Conservation (phyloP, 2,888 invertebrate genomes). For the Scaeva pyrastri region DNA sequence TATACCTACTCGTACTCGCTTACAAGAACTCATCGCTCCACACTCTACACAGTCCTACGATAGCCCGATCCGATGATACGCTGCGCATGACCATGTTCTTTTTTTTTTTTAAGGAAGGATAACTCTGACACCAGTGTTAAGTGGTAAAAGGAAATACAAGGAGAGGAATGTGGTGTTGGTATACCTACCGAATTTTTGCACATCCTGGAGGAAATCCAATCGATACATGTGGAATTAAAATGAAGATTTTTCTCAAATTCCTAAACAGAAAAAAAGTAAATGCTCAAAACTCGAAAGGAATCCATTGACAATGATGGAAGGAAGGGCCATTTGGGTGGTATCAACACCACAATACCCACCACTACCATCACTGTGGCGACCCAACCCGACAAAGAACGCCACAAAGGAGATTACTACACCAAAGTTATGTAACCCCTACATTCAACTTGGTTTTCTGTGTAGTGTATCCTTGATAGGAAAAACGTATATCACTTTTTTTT, state of each 20-base stretch:
- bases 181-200: constrained; percentile 61
- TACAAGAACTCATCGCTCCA: constrained; percentile 5
- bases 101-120: constrained; percentile 46
- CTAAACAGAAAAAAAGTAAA: not conserved
- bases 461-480: constrained; percentile 46
- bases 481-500: constrained; percentile 28
- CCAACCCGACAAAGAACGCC: constrained; percentile 44
- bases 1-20: not conserved
- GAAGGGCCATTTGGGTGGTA: not conserved
- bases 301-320: not conserved
- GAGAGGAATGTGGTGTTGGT: constrained; percentile 48
- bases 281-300: not conserved
- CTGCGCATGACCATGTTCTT: constrained; percentile 64
- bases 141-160: constrained; percentile 62
- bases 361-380: not conserved
- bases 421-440: constrained; percentile 66
- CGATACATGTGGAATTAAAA: constrained; percentile 52
- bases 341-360: too few relatives aligned
- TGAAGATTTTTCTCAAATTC: constrained; percentile 9
- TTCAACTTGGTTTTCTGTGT: constrained; percentile 1
- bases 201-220: constrained; percentile 63
- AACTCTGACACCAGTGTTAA: constrained; percentile 67
- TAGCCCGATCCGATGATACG: constrained; percentile 5
- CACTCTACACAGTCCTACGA: not conserved
- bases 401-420: constrained; percentile 45